phyloP scores from a whole-genome alignment of 2,113 vertebrate genomes.

The Amphiprion ocellaris region DNA sequence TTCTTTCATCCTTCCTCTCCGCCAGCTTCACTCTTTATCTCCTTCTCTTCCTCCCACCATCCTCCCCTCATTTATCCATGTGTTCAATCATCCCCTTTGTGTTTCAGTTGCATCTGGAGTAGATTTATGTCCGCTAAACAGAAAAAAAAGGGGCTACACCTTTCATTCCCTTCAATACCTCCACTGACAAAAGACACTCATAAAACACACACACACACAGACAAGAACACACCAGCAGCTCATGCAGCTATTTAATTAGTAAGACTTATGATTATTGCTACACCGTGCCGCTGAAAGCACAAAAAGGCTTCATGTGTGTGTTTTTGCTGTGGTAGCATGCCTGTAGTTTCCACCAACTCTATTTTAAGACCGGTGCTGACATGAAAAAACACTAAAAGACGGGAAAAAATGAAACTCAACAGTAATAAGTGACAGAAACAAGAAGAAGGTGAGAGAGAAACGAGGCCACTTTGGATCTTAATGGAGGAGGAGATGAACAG shows the following conservation, averaged over 20 bases:
- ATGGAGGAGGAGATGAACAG: not conserved
- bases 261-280: constrained; percentile 53
- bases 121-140: constrained; percentile 55
- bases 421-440: constrained; percentile 8
- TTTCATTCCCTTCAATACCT: constrained; percentile 44
- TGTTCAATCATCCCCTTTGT: constrained; percentile 53
- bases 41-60: constrained; percentile 15
- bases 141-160: constrained; percentile 15
- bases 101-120: constrained; percentile 20
- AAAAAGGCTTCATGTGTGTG: constrained; percentile 7
- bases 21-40: not conserved
- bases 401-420: not conserved
- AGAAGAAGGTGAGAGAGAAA: not conserved
- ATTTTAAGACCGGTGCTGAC: constrained; percentile 55
- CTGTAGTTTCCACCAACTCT: constrained; percentile 43
- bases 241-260: constrained; percentile 53
- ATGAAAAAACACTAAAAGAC: constrained; percentile 31
- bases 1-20: not conserved
- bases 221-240: not conserved
- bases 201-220: constrained; percentile 34
- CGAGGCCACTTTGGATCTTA: not conserved
- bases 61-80: constrained; percentile 9
- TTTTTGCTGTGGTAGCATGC: constrained; percentile 26
- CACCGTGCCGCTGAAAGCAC: constrained; percentile 23
- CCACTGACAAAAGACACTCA: constrained; percentile 51